These are phyloP conservation scores for Molossus molossus DNA, from an alignment of 2,797 vertebrate species.

Conservation along the genomic window DNA sequence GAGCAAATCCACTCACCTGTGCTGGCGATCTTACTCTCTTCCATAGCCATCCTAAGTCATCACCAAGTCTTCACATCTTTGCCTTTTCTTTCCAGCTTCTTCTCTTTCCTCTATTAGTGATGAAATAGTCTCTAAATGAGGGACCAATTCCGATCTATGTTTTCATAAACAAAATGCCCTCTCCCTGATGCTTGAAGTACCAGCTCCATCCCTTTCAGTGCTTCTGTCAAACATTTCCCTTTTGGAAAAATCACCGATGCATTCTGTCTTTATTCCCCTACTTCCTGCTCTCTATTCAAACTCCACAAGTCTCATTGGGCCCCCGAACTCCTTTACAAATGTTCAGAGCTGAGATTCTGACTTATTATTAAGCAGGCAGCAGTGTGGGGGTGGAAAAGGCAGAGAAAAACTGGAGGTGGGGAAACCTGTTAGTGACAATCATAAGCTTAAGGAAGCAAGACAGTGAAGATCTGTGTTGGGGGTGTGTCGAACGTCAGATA, in stretches of 20 bases:
- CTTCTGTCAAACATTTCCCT: neutral
- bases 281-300: neutral
- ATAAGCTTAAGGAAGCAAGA: neutral
- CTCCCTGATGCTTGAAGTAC: neutral
- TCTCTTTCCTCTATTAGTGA: neutral
- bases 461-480: rapidly evolving
- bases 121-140: neutral
- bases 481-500: neutral
- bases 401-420: neutral
- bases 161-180: neutral
- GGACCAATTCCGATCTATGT: neutral
- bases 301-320: neutral
- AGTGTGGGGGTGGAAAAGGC: neutral
- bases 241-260: neutral
- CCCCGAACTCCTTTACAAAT: neutral
- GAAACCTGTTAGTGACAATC: neutral
- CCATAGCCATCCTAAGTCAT: neutral
- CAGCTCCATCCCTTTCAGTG: rapidly evolving
- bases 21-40: rapidly evolving
- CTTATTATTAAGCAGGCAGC: conserved; percentile 25
- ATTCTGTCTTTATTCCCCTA: neutral
- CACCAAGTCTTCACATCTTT: neutral
- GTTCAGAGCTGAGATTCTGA: conserved; percentile 38
- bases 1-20: no score
- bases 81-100: neutral